Conservation (phyloP, 1,140 invertebrate species). For the Calosoma granatense region DNA sequence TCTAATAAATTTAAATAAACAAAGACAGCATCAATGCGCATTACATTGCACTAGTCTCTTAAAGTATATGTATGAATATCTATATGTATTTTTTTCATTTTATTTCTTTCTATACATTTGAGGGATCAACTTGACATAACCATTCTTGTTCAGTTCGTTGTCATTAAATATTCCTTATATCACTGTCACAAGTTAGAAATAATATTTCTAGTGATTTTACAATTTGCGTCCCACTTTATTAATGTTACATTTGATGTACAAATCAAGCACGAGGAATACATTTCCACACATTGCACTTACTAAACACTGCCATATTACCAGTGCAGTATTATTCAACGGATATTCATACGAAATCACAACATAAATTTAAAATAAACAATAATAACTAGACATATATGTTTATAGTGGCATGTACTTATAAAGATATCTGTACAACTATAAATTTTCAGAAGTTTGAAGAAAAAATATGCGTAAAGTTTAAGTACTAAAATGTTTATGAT, state of each 20-base stretch:
- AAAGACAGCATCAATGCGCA: neutral
- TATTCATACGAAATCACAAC: neutral
- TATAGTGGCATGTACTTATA: neutral
- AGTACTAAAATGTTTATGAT: too few species aligned
- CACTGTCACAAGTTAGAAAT: neutral
- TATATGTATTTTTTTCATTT: neutral
- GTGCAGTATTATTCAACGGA: neutral
- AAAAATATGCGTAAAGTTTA: too few species aligned
- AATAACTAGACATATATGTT: neutral
- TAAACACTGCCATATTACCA: neutral
- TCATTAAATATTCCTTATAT: neutral
- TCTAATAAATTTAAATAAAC: neutral
- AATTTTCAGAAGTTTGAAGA: too few species aligned
- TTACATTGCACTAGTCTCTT: neutral
- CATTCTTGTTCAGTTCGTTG: neutral
- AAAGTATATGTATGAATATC: neutral
- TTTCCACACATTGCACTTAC: neutral
- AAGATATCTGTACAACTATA: too few species aligned
- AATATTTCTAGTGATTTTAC: neutral
- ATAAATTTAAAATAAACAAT: neutral
- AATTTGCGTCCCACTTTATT: neutral
- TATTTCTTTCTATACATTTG: neutral
- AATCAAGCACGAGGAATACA: neutral
- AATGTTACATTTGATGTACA: neutral
- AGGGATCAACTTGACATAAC: neutral